Evolutionary conservation across 2,113 vertebrate genomes (phyloP).

Genomic region (Synchiropus splendidus): DNA sequence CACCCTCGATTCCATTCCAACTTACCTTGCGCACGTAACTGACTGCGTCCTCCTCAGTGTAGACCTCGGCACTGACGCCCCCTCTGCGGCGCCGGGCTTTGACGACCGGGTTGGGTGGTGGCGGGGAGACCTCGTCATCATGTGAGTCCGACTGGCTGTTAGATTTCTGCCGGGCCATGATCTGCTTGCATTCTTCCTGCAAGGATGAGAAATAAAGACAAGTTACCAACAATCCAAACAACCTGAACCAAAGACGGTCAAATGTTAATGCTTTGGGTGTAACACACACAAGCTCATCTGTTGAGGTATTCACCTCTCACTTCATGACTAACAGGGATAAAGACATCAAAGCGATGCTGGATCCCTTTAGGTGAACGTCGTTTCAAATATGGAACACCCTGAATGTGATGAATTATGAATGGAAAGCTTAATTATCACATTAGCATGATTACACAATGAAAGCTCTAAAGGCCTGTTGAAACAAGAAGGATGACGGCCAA

Average conservation of each 20-base stretch:
- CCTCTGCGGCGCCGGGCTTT: conserved; percentile 83
- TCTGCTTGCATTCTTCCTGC: conserved; percentile 93
- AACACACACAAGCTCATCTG: neutral
- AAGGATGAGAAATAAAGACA: neutral
- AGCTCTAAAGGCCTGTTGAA: too few species aligned
- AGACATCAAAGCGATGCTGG: conserved; percentile 17
- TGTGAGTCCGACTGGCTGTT: conserved; percentile 89
- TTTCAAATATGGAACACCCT: conserved; percentile 15
- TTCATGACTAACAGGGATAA: conserved; percentile 7
- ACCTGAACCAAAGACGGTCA: too few species aligned
- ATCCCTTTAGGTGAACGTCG: conserved; percentile 8
- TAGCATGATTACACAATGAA: too few species aligned
- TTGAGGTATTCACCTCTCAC: conserved; percentile 6
- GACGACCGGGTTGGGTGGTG: conserved; percentile 85
- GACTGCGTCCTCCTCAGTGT: conserved; percentile 93
- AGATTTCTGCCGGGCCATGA: conserved; percentile 90
- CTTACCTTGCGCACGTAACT: conserved; percentile 98
- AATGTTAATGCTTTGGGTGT: too few species aligned
- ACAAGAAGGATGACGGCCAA: too few species aligned
- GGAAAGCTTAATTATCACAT: conserved; percentile 33
- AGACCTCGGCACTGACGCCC: conserved; percentile 92
- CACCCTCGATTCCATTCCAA: too few species aligned
- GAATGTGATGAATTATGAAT: conserved; percentile 42
- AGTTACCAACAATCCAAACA: neutral
- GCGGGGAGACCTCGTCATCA: conserved; percentile 87